Conservation (phyloP, 2,888 invertebrate species). For the Flexamia atlantica region DNA sequence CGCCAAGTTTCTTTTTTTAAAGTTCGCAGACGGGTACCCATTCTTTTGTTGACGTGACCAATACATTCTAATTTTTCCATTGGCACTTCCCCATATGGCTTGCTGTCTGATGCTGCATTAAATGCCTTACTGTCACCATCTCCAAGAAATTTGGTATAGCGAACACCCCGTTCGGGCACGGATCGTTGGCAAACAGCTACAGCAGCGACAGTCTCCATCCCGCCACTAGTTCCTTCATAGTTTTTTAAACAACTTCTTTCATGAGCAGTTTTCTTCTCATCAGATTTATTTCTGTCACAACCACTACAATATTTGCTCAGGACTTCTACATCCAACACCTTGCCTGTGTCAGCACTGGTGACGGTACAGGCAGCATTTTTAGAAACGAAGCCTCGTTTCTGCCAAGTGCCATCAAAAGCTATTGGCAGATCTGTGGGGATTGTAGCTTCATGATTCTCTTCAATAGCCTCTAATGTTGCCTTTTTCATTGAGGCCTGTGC, state of each 20-base stretch:
- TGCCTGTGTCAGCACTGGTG: slow-evolving; percentile 36
- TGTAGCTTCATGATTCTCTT: slow-evolving; percentile 39
- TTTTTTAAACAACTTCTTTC: slow-evolving; percentile 28
- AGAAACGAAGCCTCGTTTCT: slow-evolving; percentile 39
- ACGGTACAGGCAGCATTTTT: slow-evolving; percentile 39
- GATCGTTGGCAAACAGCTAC: slow-evolving; percentile 42
- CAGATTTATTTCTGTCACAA: slow-evolving; percentile 18
- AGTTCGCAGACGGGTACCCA: slow-evolving; percentile 6
- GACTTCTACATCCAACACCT: slow-evolving; percentile 44
- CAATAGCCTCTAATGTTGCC: slow-evolving; percentile 27
- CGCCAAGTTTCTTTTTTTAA: slow-evolving; percentile 9
- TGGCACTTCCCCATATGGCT: slow-evolving; percentile 29
- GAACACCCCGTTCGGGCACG: slow-evolving; percentile 33
- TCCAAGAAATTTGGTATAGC: slow-evolving; percentile 48
- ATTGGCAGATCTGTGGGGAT: not conserved
- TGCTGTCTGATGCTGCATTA: slow-evolving; percentile 13
- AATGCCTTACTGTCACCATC: slow-evolving; percentile 46
- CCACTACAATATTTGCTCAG: slow-evolving; percentile 52
- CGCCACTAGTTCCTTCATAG: slow-evolving; percentile 50
- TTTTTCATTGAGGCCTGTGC: slow-evolving; percentile 4
- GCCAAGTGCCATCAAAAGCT: slow-evolving; percentile 49
- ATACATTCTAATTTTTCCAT: slow-evolving; percentile 48
- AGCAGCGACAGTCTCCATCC: slow-evolving; percentile 45
- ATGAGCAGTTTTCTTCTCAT: slow-evolving; percentile 36
- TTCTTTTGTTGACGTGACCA: slow-evolving; percentile 29